Conservation (phyloP, 92 coral and sea anemone species). For the Pocillopora grandis region DNA sequence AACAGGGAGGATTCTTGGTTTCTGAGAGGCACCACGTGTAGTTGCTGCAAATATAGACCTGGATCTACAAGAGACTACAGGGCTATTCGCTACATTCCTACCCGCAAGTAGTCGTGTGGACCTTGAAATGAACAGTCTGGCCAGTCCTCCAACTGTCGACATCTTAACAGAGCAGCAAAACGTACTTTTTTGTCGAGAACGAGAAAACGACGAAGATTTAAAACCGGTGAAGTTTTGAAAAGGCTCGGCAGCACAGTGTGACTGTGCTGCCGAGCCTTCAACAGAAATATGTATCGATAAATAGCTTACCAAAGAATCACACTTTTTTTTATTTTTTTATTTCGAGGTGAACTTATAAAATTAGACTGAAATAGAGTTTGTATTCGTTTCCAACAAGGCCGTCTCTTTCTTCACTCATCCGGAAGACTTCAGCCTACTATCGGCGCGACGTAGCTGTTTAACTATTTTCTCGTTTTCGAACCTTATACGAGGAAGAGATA, state of each 20-base stretch:
- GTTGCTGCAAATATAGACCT: constrained; percentile 69
- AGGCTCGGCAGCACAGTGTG: constrained; percentile 28
- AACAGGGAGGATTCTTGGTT: constrained; percentile 29
- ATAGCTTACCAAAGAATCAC: too few relatives aligned
- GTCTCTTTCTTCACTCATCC: too few relatives aligned
- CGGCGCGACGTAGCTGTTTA: too few relatives aligned
- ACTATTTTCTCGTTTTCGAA: too few relatives aligned
- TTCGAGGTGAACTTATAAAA: too few relatives aligned
- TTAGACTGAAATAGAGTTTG: too few relatives aligned
- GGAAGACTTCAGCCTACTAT: too few relatives aligned
- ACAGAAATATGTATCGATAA: too few relatives aligned
- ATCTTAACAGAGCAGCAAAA: background rate
- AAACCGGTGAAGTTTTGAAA: background rate
- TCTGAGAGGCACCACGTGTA: constrained; percentile 79
- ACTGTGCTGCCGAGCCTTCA: constrained; percentile 19
- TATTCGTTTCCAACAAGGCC: too few relatives aligned
- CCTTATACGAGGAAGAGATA: too few relatives aligned
- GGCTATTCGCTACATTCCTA: constrained; percentile 37
- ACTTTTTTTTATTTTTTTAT: too few relatives aligned
- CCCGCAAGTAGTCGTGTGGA: constrained; percentile 32
- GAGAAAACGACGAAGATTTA: background rate
- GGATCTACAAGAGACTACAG: constrained; percentile 33
- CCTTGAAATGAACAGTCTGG: constrained; percentile 27
- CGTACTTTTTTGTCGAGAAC: background rate
- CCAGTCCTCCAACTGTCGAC: constrained; percentile 22